These are phyloP conservation scores for Nematostella vectensis DNA, from an alignment of 92 coral and sea anemone genomes.

Conservation along the genomic window DNA sequence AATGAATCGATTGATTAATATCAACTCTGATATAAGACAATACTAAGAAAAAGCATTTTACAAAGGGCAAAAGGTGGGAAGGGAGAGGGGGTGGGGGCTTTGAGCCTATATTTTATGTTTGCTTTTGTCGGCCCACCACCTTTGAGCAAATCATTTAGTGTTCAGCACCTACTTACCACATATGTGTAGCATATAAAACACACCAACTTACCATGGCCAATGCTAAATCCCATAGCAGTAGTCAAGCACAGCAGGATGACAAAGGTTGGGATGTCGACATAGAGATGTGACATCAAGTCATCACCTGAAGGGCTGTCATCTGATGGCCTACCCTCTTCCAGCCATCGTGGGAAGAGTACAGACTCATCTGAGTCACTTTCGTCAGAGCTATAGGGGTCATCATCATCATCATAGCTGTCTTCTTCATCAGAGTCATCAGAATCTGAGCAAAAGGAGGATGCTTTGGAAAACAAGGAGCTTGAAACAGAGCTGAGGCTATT, in stretches of 20 bases:
- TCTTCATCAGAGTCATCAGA: constrained; percentile 27
- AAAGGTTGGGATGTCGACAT: constrained; percentile 79
- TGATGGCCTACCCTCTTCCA: constrained; percentile 8
- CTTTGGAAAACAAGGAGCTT: neutral
- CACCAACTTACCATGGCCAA: constrained; percentile 96
- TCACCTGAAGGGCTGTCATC: constrained; percentile 3
- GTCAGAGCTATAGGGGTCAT: neutral
- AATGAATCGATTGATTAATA: no score
- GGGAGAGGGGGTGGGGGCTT: no score
- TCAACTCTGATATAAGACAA: no score
- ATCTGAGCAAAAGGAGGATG: neutral
- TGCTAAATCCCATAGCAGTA: constrained; percentile 89
- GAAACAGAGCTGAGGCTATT: neutral
- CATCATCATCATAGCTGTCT: neutral
- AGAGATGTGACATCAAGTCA: constrained; percentile 24
- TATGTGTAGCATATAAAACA: no score
- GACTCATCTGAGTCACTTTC: no score
- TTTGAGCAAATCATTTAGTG: no score
- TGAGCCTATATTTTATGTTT: no score
- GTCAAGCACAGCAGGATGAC: constrained; percentile 79
- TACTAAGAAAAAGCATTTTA: no score
- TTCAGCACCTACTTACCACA: no score
- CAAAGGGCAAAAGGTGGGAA: no score
- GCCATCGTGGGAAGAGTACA: constrained; percentile 18
- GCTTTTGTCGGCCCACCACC: no score